A percentile compares a stretch with the other conserved stretches of the same genome.
Conservation (phyloP, 2,888 invertebrate species). For the Malacosoma neustria region DNA sequence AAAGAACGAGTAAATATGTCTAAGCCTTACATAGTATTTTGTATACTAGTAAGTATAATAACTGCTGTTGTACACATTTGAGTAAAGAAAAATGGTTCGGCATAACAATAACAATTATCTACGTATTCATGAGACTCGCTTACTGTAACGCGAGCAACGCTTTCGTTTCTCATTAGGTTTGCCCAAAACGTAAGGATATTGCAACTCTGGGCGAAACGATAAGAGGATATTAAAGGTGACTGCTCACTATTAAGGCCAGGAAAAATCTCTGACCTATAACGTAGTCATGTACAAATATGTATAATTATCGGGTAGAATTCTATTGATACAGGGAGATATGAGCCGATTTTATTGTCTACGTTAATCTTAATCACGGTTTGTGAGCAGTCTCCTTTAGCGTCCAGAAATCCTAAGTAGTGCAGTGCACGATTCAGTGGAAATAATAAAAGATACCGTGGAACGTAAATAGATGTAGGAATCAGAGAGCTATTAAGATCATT, state of each 20-base stretch:
- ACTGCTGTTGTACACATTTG: not conserved
- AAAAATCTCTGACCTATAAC: no score
- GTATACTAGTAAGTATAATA: no score
- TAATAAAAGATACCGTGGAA: constrained; percentile 41
- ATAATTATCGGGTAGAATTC: no score
- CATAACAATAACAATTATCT: constrained; percentile 14
- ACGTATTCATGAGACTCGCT: constrained; percentile 13
- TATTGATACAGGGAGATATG: no score
- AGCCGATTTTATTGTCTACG: no score
- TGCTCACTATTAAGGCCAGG: no score
- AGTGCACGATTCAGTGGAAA: constrained; percentile 23
- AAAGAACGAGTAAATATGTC: no score
- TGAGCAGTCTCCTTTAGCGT: no score
- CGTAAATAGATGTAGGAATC: constrained; percentile 57
- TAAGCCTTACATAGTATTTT: no score
- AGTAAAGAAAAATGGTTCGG: not conserved
- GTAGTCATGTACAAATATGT: no score
- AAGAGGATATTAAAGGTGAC: constrained; percentile 21
- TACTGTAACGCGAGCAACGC: constrained; percentile 17
- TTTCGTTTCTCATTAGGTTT: constrained; percentile 33
- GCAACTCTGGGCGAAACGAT: constrained; percentile 26
- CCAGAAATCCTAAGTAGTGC: constrained; percentile 18
- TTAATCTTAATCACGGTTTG: no score
- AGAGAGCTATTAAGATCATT: constrained; percentile 67
- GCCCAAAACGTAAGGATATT: constrained; percentile 24